A percentile compares a stretch with the other conserved stretches of the same genome.
Evolutionary conservation across 1,140 invertebrate species (phyloP).

Genomic region (Acromyrmex heyeri): DNA sequence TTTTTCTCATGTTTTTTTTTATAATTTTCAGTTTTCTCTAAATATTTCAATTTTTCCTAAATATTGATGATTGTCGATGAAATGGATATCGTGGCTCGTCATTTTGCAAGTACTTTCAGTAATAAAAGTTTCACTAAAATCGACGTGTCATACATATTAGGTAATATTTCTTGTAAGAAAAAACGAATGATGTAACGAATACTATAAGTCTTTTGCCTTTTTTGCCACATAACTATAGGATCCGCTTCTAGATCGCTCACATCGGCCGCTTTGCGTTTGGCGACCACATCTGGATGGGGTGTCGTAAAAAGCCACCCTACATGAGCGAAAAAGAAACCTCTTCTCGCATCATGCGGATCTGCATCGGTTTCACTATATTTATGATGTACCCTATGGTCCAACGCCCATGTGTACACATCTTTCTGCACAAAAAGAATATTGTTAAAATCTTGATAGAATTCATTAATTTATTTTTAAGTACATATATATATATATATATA

Average conservation of each 20-base stretch:
- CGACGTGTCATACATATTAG: no score
- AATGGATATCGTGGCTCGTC: no score
- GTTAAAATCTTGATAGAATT: neutral
- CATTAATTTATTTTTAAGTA: neutral
- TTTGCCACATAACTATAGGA: conserved; percentile 95
- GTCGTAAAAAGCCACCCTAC: conserved; percentile 93
- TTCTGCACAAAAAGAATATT: conserved; percentile 83
- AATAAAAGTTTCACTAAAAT: no score
- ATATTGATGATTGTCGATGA: no score
- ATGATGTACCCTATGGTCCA: conserved; percentile 94
- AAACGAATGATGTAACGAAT: neutral
- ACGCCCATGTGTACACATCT: conserved; percentile 92
- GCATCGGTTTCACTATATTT: conserved; percentile 94
- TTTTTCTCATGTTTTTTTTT: no score
- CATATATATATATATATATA: no score
- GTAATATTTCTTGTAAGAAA: neutral
- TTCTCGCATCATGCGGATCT: conserved; percentile 93
- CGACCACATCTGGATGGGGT: conserved; percentile 92
- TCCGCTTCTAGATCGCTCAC: conserved; percentile 94
- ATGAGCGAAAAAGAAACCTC: conserved; percentile 94
- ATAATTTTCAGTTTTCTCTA: no score
- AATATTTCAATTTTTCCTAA: no score
- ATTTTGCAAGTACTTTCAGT: no score
- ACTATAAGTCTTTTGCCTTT: conserved; percentile 86
- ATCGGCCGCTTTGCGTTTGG: conserved; percentile 92